A percentile compares a stretch with the other conserved stretches of the same genome.
Evolutionary conservation across 2,113 vertebrate species (phyloP).

Genomic region (Epinephelus lanceolatus): DNA sequence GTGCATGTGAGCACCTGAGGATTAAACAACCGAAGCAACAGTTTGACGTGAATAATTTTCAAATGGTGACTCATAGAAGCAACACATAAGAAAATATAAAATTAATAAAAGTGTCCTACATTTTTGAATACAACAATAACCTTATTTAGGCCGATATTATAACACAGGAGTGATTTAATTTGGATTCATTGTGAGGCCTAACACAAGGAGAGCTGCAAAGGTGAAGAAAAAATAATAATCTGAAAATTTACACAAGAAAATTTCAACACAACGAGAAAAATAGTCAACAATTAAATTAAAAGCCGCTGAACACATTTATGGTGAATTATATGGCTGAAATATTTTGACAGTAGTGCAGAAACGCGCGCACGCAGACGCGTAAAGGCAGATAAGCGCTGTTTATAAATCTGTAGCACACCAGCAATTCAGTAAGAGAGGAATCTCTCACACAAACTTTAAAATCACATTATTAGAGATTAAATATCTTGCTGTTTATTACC

Average conservation of each 20-base stretch:
- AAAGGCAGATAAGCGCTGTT: background rate
- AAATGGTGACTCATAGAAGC: background rate
- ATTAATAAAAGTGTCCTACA: background rate
- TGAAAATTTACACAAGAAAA: background rate
- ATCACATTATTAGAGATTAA: background rate
- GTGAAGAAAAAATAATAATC: background rate
- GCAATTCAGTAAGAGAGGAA: background rate
- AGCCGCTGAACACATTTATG: background rate
- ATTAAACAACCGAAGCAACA: background rate
- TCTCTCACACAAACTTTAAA: background rate
- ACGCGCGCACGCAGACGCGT: background rate
- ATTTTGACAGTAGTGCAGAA: background rate
- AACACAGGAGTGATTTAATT: constrained; percentile 5
- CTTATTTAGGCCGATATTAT: background rate
- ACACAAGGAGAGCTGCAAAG: background rate
- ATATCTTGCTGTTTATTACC: background rate
- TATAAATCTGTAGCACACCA: background rate
- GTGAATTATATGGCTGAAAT: background rate
- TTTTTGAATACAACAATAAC: background rate
- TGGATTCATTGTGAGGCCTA: constrained; percentile 31
- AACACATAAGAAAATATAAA: background rate
- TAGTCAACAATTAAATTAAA: background rate
- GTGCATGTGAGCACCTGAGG: background rate
- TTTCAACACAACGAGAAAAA: background rate
- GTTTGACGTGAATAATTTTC: background rate